Conservation (phyloP, 2,888 invertebrate species). For the Drepanosiphum platanoidis region DNA sequence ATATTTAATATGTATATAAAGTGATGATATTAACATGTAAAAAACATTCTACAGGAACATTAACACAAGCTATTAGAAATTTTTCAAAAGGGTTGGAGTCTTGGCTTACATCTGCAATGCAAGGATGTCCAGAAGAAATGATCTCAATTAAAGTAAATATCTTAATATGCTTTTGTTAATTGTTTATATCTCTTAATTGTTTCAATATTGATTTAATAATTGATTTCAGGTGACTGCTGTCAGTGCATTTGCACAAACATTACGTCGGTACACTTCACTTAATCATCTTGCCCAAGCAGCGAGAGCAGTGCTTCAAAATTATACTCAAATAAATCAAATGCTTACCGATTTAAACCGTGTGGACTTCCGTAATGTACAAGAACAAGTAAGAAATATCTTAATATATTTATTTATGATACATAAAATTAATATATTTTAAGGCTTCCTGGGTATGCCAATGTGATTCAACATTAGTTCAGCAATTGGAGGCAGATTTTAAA, state of each 20-base stretch:
- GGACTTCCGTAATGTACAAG: slow-evolving; percentile 95
- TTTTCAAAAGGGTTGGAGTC: slow-evolving; percentile 92
- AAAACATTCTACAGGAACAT: slow-evolving; percentile 71
- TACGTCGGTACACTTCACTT: slow-evolving; percentile 94
- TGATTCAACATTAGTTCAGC: slow-evolving; percentile 83
- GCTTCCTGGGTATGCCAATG: slow-evolving; percentile 99
- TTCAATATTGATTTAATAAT: slow-evolving; percentile 12
- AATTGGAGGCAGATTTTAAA: slow-evolving; percentile 90
- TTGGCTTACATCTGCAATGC: slow-evolving; percentile 84
- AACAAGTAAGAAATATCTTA: slow-evolving; percentile 71
- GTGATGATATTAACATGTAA: neutral
- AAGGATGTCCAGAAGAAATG: slow-evolving; percentile 84
- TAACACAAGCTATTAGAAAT: slow-evolving; percentile 92
- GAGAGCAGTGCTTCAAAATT: slow-evolving; percentile 93
- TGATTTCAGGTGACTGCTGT: slow-evolving; percentile 75
- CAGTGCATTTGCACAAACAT: slow-evolving; percentile 91
- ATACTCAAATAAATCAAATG: slow-evolving; percentile 96
- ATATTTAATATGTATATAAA: slow-evolving; percentile 33
- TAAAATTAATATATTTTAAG: slow-evolving; percentile 68
- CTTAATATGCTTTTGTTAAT: too few relatives aligned
- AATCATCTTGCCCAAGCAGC: slow-evolving; percentile 97
- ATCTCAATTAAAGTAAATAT: slow-evolving; percentile 79
- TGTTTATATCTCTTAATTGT: neutral
- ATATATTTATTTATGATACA: neutral
- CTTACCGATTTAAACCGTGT: slow-evolving; percentile 94